Conservation (phyloP, 2,797 vertebrate species). For the Silurus lanzhouensis region DNA sequence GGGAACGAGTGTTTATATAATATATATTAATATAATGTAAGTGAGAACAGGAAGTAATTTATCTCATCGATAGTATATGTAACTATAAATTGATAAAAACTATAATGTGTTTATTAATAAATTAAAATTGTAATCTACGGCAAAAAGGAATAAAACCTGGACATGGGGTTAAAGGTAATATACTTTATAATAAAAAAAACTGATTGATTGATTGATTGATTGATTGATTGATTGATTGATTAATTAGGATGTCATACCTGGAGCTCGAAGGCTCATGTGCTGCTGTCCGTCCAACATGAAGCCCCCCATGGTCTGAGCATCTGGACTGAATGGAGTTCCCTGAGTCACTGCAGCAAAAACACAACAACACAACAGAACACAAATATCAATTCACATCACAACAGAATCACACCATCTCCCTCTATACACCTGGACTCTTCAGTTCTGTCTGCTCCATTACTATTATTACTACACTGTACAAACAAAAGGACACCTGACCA, state of each 20-base stretch:
- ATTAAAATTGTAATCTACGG: background rate
- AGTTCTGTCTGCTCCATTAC: too few species aligned
- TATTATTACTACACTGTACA: too few species aligned
- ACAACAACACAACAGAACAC: background rate
- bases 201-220: too few species aligned
- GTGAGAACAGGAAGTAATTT: background rate
- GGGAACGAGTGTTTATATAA: background rate
- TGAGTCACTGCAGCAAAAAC: slow-evolving; percentile 82
- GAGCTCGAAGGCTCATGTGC: slow-evolving; percentile 95
- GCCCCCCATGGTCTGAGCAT: slow-evolving; percentile 94
- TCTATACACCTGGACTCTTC: too few species aligned
- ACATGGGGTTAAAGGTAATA: background rate
- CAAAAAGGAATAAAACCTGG: background rate
- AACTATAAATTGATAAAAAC: background rate
- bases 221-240: background rate
- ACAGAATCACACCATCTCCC: background rate
- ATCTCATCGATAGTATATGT: background rate
- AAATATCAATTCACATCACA: background rate
- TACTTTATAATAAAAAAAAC: background rate
- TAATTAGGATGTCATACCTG: slow-evolving; percentile 72
- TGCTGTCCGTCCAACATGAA: slow-evolving; percentile 95
- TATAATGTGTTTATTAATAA: background rate
- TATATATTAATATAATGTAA: background rate
- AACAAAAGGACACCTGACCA: too few species aligned
- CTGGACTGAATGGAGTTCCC: slow-evolving; percentile 92